A percentile compares a stretch with the other conserved stretches of the same genome.
phyloP scores from a whole-genome alignment of 2,888 invertebrate genomes.

The Mimachlamys varia region DNA sequence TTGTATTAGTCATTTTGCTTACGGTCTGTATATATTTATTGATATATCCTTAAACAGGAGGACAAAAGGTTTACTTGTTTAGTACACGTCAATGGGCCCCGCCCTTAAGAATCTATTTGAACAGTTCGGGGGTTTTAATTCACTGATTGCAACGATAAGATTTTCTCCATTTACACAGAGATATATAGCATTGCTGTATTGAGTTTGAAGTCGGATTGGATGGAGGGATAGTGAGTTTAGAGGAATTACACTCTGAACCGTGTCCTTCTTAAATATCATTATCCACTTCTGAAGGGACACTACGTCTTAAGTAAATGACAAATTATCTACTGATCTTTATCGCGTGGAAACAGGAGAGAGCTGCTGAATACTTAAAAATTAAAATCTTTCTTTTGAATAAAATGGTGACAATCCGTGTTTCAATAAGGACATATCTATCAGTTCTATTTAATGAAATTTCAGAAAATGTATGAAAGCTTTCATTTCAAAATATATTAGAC shows the following conservation, averaged over 20 bases:
- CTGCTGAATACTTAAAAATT: background rate
- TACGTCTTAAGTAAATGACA: background rate
- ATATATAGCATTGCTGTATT: background rate
- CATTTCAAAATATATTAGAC: background rate
- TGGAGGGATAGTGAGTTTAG: background rate
- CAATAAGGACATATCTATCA: background rate
- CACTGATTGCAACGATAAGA: background rate
- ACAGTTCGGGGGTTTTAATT: background rate
- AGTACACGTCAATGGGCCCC: background rate
- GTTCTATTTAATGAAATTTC: background rate
- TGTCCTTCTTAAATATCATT: background rate
- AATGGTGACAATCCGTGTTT: background rate
- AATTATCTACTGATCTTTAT: constrained; percentile 16
- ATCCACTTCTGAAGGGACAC: background rate
- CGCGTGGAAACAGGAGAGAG: background rate
- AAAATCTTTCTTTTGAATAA: background rate
- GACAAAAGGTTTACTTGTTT: background rate
- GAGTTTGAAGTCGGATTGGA: constrained; percentile 21
- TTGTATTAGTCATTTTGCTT: too few species aligned
- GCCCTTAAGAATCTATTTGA: background rate
- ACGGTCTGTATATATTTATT: too few species aligned
- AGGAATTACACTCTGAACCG: background rate
- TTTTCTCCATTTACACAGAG: background rate
- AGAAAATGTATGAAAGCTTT: background rate
- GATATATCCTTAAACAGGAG: too few species aligned